A percentile compares a stretch with the other conserved stretches of the same genome.
Conservation (phyloP, 1,140 invertebrate species). For the Aphaenogaster rudis region DNA sequence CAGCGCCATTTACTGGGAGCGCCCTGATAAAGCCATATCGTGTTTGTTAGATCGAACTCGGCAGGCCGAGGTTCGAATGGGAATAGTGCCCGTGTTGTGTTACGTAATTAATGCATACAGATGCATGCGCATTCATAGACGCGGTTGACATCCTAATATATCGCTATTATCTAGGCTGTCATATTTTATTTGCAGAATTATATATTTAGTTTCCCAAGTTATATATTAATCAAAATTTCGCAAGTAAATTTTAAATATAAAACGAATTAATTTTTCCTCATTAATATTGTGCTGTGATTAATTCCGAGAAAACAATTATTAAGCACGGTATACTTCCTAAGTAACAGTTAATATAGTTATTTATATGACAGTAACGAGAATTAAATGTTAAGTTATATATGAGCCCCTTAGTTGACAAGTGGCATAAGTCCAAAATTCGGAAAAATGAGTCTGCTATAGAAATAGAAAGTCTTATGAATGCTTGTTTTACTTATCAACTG, state of each 20-base stretch:
- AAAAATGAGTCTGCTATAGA: too few species aligned
- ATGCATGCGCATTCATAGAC: neutral
- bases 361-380: neutral
- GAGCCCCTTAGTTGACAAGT: too few species aligned
- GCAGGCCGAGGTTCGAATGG: neutral
- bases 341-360: neutral
- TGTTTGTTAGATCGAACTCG: conserved; percentile 11
- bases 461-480: too few species aligned
- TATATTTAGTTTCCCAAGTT: neutral
- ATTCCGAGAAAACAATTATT: neutral
- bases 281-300: neutral
- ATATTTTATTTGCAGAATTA: neutral
- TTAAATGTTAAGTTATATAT: neutral
- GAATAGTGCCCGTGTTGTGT: conserved; percentile 12
- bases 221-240: neutral
- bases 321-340: neutral
- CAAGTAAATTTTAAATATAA: neutral
- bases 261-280: neutral
- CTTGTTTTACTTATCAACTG: too few species aligned
- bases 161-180: neutral
- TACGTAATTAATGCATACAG: conserved; percentile 32
- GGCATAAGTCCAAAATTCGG: too few species aligned
- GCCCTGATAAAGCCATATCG: conserved; percentile 41
- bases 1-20: neutral
- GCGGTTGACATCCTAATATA: neutral